Evolutionary conservation across 2,797 vertebrate genomes (phyloP), one percentile per base, ranked within the genome.

Genomic region (Spondyliosoma cantharus): DNA sequence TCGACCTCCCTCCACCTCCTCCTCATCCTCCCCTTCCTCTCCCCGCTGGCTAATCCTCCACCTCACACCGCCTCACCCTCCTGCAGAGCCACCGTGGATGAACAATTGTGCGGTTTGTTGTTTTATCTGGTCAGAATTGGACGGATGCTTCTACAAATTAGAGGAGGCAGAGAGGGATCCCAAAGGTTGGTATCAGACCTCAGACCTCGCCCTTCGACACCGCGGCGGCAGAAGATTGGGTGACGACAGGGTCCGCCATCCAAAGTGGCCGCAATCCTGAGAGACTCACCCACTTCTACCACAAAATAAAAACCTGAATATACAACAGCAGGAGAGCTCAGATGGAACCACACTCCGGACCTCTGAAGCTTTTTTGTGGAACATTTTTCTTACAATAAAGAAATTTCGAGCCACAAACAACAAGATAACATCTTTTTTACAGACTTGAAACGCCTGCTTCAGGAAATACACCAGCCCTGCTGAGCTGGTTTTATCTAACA

Each of bases 141-240:
- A 90, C 27, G 17, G 68, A 74, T 59, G 76, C 17, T 29, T 54
- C 50, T 78, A 56, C 25, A 70, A 84, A 91, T 87, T 75, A 84
- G 57, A 78, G 46, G 58, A 20, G 71, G 48, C 74, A 43, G 73
- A 25, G 52, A 52, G 27, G 67, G 73, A 32, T 86, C 83, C 72
- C 71, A 25, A 19, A 46, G 72, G 67, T 50, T 0, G 37, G 45
- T 14, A 53, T 87, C 71, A 53, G 48, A 80, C 76, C 75, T 72
- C 77, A 59, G 70, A 68, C 78, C 65, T 77, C 70, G 54, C 69
- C 58, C 45, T 42, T 24, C n/a, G 16, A 54, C 45, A 3, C 25
- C 0, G 16, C 19, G 1, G 66, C 16, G 45, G 59, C 49, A 7
- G 53, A 3, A 25, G 75, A 77, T 72, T 59, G 54, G 57, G 60